Evolutionary conservation across 2,888 invertebrate species (phyloP).

Genomic region (Ochlodes sylvanus): DNA sequence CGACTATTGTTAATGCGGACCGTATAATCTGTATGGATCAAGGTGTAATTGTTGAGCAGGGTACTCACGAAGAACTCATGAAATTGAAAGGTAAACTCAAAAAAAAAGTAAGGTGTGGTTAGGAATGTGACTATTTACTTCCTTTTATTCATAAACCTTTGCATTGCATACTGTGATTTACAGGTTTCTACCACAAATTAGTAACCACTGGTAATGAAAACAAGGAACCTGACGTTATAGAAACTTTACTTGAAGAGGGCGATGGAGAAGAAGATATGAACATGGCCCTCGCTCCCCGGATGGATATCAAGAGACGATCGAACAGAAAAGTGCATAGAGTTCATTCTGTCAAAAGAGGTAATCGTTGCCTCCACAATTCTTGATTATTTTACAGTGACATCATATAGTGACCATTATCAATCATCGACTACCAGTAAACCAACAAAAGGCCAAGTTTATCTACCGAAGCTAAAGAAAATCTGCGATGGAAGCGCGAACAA

Average conservation of each 20-base stretch:
- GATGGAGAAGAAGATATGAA: constrained; percentile 56
- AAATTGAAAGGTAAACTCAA: constrained; percentile 78
- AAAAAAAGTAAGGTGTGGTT: neutral
- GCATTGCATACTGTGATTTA: neutral
- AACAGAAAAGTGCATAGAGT: constrained; percentile 65
- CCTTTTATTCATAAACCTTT: too few relatives aligned
- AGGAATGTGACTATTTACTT: too few relatives aligned
- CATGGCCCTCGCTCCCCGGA: constrained; percentile 52
- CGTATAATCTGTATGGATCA: constrained; percentile 90
- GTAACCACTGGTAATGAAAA: constrained; percentile 86
- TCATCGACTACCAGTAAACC: neutral
- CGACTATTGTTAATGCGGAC: constrained; percentile 89
- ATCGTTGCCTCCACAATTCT: neutral
- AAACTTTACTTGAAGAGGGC: constrained; percentile 64
- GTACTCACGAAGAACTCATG: constrained; percentile 90
- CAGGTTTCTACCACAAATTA: constrained; percentile 82
- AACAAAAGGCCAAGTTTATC: neutral
- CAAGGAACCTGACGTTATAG: constrained; percentile 67
- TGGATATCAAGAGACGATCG: constrained; percentile 69
- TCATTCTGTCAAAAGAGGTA: constrained; percentile 74
- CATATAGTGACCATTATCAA: neutral
- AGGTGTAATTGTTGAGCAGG: constrained; percentile 89
- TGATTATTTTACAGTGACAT: neutral
- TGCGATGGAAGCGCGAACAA: neutral
- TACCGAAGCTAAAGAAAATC: constrained; percentile 6